These are phyloP conservation scores for Eristalinus sepulchralis DNA, from an alignment of 2,888 invertebrate genomes.

Conservation along the genomic window DNA sequence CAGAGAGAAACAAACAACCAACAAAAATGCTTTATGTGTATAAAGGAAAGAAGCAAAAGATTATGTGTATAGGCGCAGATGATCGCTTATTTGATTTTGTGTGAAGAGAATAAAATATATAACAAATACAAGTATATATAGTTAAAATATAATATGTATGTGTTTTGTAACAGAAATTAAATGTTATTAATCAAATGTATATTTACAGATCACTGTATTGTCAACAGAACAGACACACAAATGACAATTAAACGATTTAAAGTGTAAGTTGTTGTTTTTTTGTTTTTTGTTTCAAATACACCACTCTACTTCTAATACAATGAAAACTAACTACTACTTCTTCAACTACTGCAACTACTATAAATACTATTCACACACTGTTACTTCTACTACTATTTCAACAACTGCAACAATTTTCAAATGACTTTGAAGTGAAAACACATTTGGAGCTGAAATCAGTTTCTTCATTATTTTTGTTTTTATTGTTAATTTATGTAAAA, in stretches of 20 bases:
- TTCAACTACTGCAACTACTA: neutral
- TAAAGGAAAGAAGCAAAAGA: neutral
- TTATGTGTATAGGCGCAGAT: slow-evolving; percentile 3
- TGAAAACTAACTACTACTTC: neutral
- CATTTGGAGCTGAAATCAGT: neutral
- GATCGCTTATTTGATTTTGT: slow-evolving; percentile 39
- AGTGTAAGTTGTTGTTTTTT: slow-evolving; percentile 29
- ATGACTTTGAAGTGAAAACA: slow-evolving; percentile 17
- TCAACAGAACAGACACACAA: slow-evolving; percentile 34
- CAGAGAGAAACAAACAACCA: neutral
- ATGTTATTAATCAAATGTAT: slow-evolving; percentile 50
- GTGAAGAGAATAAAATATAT: slow-evolving; percentile 5
- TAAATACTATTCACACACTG: neutral
- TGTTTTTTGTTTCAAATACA: neutral
- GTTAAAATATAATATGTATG: slow-evolving; percentile 10
- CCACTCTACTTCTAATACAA: neutral
- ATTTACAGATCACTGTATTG: slow-evolving; percentile 56
- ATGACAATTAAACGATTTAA: slow-evolving; percentile 36
- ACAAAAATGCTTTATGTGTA: slow-evolving; percentile 33
- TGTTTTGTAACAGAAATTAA: slow-evolving; percentile 39
- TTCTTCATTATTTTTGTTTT: neutral
- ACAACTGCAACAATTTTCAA: neutral
- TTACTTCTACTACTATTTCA: neutral
- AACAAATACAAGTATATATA: neutral
- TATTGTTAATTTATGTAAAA: neutral